phyloP scores from a whole-genome alignment of 35 echinoderm and acorn worm genomes.

The Ptychodera flava region DNA sequence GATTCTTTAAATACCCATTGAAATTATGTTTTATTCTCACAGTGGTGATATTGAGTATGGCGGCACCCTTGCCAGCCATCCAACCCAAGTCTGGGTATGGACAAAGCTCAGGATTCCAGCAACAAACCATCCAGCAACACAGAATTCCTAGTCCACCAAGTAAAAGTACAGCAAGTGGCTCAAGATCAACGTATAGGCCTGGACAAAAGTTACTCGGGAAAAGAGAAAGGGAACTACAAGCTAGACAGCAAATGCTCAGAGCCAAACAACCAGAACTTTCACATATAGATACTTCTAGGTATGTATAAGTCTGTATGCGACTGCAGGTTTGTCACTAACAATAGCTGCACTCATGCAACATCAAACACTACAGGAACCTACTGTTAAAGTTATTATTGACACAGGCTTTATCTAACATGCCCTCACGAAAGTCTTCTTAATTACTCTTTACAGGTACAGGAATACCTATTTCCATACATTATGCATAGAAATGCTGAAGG shows the following conservation, averaged over 20 bases:
- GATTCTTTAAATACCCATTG: too few relatives aligned
- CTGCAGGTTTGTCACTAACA: not conserved
- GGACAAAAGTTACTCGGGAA: slow-evolving; percentile 43
- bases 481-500: slow-evolving; percentile 89
- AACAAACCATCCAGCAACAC: slow-evolving; percentile 54
- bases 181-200: slow-evolving; percentile 38
- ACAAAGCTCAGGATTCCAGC: slow-evolving; percentile 37
- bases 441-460: slow-evolving; percentile 54
- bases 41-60: too few relatives aligned
- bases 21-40: too few relatives aligned
- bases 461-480: slow-evolving; percentile 90
- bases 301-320: not conserved
- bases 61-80: slow-evolving; percentile 81
- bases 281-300: slow-evolving; percentile 82
- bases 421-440: too few relatives aligned
- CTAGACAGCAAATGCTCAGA: slow-evolving; percentile 35
- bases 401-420: not conserved
- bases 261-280: slow-evolving; percentile 59
- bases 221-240: slow-evolving; percentile 37
- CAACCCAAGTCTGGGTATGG: slow-evolving; percentile 53
- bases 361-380: not conserved
- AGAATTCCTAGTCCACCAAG: slow-evolving; percentile 88
- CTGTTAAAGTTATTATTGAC: not conserved
- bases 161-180: slow-evolving; percentile 36
- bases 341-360: not conserved